These are phyloP conservation scores for Mesorhabditis spiculigera DNA, from an alignment of 2,888 invertebrate species.

Conservation along the genomic window DNA sequence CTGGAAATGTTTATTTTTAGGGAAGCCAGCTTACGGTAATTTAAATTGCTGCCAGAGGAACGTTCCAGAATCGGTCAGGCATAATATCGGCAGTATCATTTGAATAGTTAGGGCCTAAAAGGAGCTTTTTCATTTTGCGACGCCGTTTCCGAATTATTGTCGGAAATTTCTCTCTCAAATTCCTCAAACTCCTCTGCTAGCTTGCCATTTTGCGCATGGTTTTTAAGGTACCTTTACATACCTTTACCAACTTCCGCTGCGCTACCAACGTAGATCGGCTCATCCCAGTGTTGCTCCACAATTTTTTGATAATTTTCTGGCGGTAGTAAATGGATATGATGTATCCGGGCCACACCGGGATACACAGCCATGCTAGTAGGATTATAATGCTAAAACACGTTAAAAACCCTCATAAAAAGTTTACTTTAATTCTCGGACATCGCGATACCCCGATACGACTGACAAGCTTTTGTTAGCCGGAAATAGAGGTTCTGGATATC, in stretches of 20 bases:
- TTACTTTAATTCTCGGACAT: too few species aligned
- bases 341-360: not conserved
- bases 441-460: too few species aligned
- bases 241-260: not conserved
- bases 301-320: not conserved
- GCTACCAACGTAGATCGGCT: not conserved
- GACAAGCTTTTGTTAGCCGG: too few species aligned
- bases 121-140: not conserved
- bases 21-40: slow-evolving; percentile 2
- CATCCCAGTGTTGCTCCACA: not conserved
- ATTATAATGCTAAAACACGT: not conserved
- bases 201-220: too few species aligned
- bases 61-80: not conserved
- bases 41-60: not conserved
- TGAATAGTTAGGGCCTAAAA: not conserved
- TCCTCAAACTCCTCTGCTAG: too few species aligned
- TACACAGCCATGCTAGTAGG: not conserved
- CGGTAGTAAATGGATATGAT: not conserved
- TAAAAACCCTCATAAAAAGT: too few species aligned
- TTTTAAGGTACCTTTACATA: not conserved
- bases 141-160: not conserved
- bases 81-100: not conserved
- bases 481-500: too few species aligned
- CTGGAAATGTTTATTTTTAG: too few species aligned
- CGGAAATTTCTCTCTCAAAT: not conserved